Conservation (phyloP, 2,113 vertebrate species). For the Heterochromis multidens region DNA sequence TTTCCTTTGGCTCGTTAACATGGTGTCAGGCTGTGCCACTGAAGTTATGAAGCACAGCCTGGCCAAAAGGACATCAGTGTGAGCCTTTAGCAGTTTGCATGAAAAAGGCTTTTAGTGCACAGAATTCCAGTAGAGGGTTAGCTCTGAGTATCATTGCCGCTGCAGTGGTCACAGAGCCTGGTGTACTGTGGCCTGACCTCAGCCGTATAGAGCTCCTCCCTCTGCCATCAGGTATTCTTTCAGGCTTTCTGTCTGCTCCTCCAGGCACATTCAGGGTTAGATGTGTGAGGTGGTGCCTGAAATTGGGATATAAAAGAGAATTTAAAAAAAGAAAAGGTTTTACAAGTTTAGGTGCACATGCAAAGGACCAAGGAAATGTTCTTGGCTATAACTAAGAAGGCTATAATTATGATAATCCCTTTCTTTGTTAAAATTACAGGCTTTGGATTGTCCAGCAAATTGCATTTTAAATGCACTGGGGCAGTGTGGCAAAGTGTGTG, state of each 20-base stretch:
- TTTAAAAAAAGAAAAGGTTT: not conserved
- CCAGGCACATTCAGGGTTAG: slow-evolving; percentile 35
- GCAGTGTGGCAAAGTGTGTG: slow-evolving; percentile 7
- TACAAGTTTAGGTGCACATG: not conserved
- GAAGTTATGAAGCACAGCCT: slow-evolving; percentile 27
- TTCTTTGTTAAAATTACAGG: slow-evolving; percentile 38
- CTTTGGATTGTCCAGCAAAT: slow-evolving; percentile 33
- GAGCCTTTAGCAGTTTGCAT: slow-evolving; percentile 54
- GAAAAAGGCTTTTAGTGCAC: slow-evolving; percentile 64
- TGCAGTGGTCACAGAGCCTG: slow-evolving; percentile 21
- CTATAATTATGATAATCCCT: slow-evolving; percentile 44
- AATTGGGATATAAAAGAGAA: slow-evolving; percentile 15
- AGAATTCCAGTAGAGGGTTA: slow-evolving; percentile 46
- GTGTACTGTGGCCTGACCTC: slow-evolving; percentile 21
- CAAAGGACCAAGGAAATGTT: slow-evolving; percentile 3
- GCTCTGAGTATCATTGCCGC: slow-evolving; percentile 45
- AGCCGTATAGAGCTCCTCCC: slow-evolving; percentile 13
- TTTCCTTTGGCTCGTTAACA: slow-evolving; percentile 61
- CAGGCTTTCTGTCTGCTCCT: slow-evolving; percentile 21
- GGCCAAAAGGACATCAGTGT: slow-evolving; percentile 41
- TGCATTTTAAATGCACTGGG: slow-evolving; percentile 25
- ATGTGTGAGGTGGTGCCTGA: slow-evolving; percentile 71
- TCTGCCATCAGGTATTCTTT: slow-evolving; percentile 23
- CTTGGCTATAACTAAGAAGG: slow-evolving; percentile 19
- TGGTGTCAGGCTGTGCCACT: slow-evolving; percentile 35